Evolutionary conservation across 2,797 vertebrate genomes (phyloP).

Genomic region (Emydoidea blandingii): DNA sequence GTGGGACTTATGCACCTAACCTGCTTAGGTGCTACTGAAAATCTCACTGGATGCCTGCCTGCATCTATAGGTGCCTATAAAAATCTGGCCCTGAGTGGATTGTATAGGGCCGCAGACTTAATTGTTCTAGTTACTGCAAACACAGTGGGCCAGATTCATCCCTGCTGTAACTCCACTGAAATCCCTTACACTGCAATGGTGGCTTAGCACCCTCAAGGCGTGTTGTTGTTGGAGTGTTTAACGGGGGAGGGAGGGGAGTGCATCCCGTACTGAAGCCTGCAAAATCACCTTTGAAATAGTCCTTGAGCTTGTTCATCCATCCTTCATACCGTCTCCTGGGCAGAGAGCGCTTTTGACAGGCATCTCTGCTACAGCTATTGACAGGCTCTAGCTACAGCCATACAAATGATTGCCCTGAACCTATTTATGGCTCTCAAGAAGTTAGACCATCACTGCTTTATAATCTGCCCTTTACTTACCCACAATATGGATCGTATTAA

Average conservation of each 20-base stretch:
- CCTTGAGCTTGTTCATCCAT: neutral
- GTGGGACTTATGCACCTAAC: neutral
- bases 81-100: neutral
- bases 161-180: neutral
- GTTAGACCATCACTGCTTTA: neutral
- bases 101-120: neutral
- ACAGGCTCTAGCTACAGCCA: neutral
- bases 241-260: too few relatives aligned
- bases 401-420: neutral
- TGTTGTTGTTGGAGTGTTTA: neutral
- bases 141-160: fast-evolving
- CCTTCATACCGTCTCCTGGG: neutral
- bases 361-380: neutral
- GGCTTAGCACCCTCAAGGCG: neutral
- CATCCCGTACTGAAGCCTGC: neutral
- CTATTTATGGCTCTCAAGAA: neutral
- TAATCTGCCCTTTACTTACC: neutral
- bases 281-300: neutral
- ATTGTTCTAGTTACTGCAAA: neutral
- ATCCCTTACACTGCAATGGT: neutral
- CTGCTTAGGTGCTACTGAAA: neutral
- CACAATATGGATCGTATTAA: neutral
- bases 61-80: neutral
- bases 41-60: neutral
- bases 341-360: neutral